These are phyloP conservation scores for Varanus komodoensis DNA, from an alignment of 2,113 vertebrate genomes.

Conservation along the genomic window DNA sequence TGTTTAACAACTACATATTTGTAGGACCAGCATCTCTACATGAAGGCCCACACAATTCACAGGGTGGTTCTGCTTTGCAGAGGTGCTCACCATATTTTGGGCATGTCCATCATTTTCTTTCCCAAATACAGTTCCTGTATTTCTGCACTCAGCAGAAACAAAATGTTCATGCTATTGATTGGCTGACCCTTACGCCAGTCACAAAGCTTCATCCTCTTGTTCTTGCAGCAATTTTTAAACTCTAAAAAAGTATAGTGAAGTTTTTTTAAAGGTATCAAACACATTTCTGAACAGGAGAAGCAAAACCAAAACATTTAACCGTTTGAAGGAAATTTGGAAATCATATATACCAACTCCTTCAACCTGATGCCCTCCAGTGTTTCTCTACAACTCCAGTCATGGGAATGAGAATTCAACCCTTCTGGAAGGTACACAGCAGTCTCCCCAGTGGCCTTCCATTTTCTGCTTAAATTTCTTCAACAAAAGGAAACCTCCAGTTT, in stretches of 20 bases:
- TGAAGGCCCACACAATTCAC: not conserved
- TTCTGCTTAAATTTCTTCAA: not conserved
- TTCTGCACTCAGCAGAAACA: not conserved
- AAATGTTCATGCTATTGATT: not conserved
- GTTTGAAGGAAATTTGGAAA: no score
- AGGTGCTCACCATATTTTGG: not conserved
- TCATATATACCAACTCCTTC: not conserved
- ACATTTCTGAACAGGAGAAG: not conserved
- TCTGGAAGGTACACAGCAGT: not conserved
- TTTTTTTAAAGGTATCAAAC: not conserved
- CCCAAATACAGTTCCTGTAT: not conserved
- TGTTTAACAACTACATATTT: not conserved
- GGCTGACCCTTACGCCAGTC: not conserved
- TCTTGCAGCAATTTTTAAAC: not conserved
- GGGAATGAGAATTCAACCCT: no score
- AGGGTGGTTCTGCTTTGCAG: not conserved
- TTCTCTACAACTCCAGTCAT: not conserved
- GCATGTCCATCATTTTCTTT: not conserved
- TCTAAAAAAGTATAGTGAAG: not conserved
- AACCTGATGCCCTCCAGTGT: not conserved
- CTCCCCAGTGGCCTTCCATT: not conserved
- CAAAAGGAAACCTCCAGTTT: no score
- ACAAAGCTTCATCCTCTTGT: not conserved
- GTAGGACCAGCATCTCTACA: not conserved
- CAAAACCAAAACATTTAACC: not conserved